Percentiles rank a stretch among this genome's conserved stretches.
Conservation (phyloP, 2,113 vertebrate genomes). For the Pica pica region DNA sequence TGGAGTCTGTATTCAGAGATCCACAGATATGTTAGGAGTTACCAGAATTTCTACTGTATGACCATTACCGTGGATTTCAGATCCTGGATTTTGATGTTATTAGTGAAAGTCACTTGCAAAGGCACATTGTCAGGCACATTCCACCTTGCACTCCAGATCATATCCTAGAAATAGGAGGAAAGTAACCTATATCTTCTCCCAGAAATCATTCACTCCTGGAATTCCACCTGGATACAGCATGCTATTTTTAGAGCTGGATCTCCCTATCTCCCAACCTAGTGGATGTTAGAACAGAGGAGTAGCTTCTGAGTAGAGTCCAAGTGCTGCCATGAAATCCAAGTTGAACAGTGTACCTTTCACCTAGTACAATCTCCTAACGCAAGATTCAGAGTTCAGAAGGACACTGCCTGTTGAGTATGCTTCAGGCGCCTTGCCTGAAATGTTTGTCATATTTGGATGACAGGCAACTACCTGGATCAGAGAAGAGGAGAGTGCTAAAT, state of each 20-base stretch:
- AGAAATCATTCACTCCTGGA: neutral
- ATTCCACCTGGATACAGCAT: neutral
- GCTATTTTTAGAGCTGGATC: conserved; percentile 37
- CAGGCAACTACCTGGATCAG: neutral
- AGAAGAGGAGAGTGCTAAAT: neutral
- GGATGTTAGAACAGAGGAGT: neutral
- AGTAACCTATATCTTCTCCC: neutral
- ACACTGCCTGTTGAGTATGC: neutral
- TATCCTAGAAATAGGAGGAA: neutral
- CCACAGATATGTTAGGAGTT: rapidly evolving
- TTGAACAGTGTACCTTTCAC: neutral
- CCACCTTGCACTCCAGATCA: neutral
- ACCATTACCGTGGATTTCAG: neutral
- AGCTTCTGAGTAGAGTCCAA: neutral
- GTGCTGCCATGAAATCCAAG: neutral
- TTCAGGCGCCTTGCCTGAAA: neutral
- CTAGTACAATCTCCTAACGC: neutral
- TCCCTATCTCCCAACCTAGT: neutral
- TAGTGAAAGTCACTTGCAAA: neutral
- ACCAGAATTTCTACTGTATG: neutral
- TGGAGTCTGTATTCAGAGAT: neutral
- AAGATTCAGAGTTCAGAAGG: neutral
- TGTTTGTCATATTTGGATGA: neutral
- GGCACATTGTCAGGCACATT: neutral
- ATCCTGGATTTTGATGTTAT: neutral